Conservation (phyloP, 2,113 vertebrate genomes). For the Semnornis frantzii region DNA sequence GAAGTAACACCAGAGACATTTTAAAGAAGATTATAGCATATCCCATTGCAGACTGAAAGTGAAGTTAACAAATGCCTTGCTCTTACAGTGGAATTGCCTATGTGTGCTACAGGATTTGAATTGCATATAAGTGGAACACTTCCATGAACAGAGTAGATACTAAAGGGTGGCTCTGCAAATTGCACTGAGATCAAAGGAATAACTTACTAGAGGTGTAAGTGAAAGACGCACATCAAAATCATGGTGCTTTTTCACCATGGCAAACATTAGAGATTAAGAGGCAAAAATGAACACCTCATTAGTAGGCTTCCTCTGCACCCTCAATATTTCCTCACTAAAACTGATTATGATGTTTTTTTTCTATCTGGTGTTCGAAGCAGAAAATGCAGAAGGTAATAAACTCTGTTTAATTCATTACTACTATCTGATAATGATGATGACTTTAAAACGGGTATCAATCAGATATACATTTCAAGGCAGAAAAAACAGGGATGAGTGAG, state of each 20-base stretch:
- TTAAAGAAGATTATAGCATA: background rate
- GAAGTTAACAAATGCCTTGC: slow-evolving; percentile 15
- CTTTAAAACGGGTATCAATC: background rate
- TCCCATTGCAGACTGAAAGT: background rate
- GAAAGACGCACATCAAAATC: background rate
- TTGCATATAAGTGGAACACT: background rate
- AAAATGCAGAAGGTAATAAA: background rate
- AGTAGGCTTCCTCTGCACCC: background rate
- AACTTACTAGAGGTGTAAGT: background rate
- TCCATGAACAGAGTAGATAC: no score
- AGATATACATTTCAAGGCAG: background rate
- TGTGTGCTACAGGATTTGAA: background rate
- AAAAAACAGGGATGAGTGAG: background rate
- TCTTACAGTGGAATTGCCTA: background rate
- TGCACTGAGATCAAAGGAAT: background rate
- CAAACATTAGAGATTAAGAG: background rate
- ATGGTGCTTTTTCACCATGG: background rate
- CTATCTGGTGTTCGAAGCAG: background rate
- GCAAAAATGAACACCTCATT: background rate
- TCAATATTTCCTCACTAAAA: background rate
- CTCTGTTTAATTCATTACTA: background rate
- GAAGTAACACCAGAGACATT: background rate
- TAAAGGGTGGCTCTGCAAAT: background rate
- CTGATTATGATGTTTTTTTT: background rate
- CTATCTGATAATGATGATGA: background rate